phyloP scores from a whole-genome alignment of 2,888 invertebrate genomes.

The Theretra japonica region DNA sequence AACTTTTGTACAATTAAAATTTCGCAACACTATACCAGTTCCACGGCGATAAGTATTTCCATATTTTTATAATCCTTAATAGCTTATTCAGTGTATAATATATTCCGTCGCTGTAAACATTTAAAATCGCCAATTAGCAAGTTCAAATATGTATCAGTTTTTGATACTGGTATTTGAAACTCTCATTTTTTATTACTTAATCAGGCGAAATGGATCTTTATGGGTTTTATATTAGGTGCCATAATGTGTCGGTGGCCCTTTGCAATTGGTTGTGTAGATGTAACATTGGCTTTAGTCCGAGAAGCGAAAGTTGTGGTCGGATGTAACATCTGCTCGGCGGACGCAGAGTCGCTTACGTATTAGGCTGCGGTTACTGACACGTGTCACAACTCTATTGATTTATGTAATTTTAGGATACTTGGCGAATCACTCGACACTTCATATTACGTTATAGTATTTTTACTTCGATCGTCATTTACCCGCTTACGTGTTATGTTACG shows the following conservation, averaged over 20 bases:
- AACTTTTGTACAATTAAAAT: conserved; percentile 20
- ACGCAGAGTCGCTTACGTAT: conserved; percentile 32
- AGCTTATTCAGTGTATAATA: conserved; percentile 18
- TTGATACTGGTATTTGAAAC: background rate
- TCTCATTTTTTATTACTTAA: background rate
- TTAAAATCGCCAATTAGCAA: background rate
- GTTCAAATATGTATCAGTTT: conserved; percentile 19
- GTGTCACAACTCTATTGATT: background rate
- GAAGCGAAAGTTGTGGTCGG: conserved; percentile 51
- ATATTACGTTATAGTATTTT: no score
- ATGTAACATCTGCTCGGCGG: conserved; percentile 41
- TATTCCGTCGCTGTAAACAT: background rate
- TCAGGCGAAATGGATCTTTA: background rate
- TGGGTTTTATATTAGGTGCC: background rate
- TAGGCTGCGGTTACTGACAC: conserved; percentile 21
- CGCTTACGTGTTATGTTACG: no score
- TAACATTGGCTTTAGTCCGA: conserved; percentile 33
- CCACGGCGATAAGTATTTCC: conserved; percentile 1
- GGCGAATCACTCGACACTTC: no score
- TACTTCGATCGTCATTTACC: no score
- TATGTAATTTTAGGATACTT: background rate
- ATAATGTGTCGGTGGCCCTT: conserved; percentile 1
- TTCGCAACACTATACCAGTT: background rate
- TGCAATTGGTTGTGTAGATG: conserved; percentile 2
- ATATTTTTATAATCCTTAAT: conserved; percentile 4